Percentiles rank a stretch among this genome's conserved stretches.
Evolutionary conservation across 2,797 vertebrate species (phyloP).

Genomic region (Hemitrygon akajei): DNA sequence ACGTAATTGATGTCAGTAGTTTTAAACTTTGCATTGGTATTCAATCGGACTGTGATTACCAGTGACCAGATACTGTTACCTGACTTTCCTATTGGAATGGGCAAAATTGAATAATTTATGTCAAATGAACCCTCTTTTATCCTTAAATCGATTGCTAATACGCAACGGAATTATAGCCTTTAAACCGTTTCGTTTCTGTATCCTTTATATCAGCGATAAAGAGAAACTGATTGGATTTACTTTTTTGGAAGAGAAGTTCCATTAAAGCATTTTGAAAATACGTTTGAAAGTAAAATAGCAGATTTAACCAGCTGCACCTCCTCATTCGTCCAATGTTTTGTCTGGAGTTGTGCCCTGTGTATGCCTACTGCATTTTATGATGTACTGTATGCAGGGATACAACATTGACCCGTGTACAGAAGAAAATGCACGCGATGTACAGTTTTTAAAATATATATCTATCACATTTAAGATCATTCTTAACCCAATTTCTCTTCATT

Average conservation of each 20-base stretch:
- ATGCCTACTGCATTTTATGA: neutral
- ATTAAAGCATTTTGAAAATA: slow-evolving; percentile 7
- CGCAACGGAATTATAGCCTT: neutral
- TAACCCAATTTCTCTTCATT: neutral
- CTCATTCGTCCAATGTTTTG: neutral
- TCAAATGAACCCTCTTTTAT: slow-evolving; percentile 35
- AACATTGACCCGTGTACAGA: neutral
- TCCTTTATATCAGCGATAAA: neutral
- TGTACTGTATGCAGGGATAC: neutral
- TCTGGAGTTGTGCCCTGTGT: neutral
- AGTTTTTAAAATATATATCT: neutral
- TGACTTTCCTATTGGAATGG: slow-evolving; percentile 37
- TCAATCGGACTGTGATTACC: slow-evolving; percentile 19
- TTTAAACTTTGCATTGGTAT: slow-evolving; percentile 19
- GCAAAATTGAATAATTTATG: slow-evolving; percentile 22
- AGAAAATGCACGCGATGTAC: neutral
- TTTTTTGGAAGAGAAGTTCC: neutral
- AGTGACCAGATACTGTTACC: neutral
- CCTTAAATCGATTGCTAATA: slow-evolving; percentile 23
- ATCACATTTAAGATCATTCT: neutral
- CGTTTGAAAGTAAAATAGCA: neutral
- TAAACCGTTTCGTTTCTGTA: neutral
- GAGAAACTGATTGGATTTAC: slow-evolving; percentile 8
- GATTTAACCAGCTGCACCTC: neutral
- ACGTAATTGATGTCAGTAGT: slow-evolving; percentile 2